A percentile compares a stretch with the other conserved stretches of the same genome.
Evolutionary conservation across 2,113 vertebrate genomes (phyloP).

Genomic region (Dinomys branickii): DNA sequence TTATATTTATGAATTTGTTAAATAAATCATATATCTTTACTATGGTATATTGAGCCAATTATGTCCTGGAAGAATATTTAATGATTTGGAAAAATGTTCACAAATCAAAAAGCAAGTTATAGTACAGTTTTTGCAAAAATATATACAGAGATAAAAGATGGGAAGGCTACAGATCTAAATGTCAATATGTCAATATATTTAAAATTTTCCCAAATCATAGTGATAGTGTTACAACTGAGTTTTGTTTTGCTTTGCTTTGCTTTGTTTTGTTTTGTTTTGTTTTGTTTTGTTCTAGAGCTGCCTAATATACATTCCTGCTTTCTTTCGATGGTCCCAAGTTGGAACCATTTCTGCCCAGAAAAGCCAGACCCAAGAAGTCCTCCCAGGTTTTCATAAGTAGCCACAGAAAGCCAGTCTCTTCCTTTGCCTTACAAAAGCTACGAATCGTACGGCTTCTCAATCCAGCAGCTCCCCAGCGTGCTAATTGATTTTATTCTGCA

Average conservation of each 20-base stretch:
- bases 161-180: neutral
- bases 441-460: neutral
- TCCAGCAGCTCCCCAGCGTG: constrained; percentile 4
- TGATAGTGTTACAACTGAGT: neutral
- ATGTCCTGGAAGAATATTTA: constrained; percentile 23
- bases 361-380: neutral
- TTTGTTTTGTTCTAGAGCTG: neutral
- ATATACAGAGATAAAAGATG: neutral
- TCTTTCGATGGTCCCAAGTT: neutral
- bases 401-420: constrained; percentile 38
- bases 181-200: neutral
- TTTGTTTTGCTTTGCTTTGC: neutral
- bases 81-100: constrained; percentile 1
- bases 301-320: constrained; percentile 22
- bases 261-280: neutral
- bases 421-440: neutral
- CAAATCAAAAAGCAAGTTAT: constrained; percentile 17
- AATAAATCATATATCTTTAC: constrained; percentile 11
- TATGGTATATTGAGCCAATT: neutral
- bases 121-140: constrained; percentile 46
- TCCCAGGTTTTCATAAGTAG: neutral
- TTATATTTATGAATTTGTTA: constrained; percentile 18
- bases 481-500: constrained; percentile 64
- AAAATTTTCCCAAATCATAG: neutral
- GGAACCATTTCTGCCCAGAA: neutral